Evolutionary conservation across 1,140 invertebrate genomes (phyloP), one percentile per base, ranked within the genome.

Genomic region (Pemphigus obesinymphae): DNA sequence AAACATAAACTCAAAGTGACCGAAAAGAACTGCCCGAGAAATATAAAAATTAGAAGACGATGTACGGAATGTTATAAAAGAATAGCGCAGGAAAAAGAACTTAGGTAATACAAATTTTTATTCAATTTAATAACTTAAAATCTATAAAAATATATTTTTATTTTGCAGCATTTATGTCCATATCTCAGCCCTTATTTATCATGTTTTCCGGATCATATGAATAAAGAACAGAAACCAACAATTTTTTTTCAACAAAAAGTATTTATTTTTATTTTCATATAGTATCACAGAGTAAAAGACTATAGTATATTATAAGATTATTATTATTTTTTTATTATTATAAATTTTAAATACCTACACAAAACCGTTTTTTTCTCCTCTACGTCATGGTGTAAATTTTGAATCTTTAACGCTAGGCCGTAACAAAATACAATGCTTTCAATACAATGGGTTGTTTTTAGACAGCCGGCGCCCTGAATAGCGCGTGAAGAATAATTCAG

Each of bases 1-100:
- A 73, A 50, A 73, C 70, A 50, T 50, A 73, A 73, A 31, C 45
- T 73, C 2, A 6, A 73, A n/a, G 23, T 10, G 50, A 73, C 70
- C 0, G 45, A 73, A 72, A 29, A 73, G 2, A 31, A 73, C 17
- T 73, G 45, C 20, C 17, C 26, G 5, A 73, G 70, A 26, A 73
- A 73, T 31, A 50, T 26, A 31, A 73, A 73, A 73, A 29, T 73
- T 20, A 31, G 45, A 73, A 73, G 31, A 73, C 11, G 70, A 11
- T 73, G 26, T 1, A 20, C 70, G 3, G 68, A 72, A n/a, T 73
- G 70, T 34, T 73, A 73, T n/a, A 73, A 31, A 20, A 73, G 17
- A 73, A 50, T 73, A 48, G 15, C 26, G 31, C 13, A 50, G 15
- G 45, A 50, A 73, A 48, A 31, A 20, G 70, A n/a, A 48, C 50